Conservation (phyloP, 1,140 invertebrate genomes). For the Telenomus remus region DNA sequence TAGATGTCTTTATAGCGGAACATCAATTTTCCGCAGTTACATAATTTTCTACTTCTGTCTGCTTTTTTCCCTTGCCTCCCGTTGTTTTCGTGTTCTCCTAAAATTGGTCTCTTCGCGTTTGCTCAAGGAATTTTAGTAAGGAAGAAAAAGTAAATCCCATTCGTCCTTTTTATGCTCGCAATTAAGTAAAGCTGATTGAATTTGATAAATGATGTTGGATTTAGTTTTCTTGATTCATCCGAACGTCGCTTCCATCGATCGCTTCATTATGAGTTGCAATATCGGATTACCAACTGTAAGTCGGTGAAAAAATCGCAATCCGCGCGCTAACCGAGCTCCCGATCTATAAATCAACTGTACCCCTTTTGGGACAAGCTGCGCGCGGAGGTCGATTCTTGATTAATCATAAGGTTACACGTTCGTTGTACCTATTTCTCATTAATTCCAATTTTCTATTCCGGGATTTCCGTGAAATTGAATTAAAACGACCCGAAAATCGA, state of each 20-base stretch:
- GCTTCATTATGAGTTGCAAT: slow-evolving; percentile 30
- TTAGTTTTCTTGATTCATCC: slow-evolving; percentile 26
- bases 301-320: slow-evolving; percentile 19
- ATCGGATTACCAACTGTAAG: slow-evolving; percentile 24
- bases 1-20: slow-evolving; percentile 6
- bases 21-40: slow-evolving; percentile 7
- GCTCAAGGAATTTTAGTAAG: background rate
- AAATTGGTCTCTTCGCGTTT: slow-evolving; percentile 13
- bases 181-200: slow-evolving; percentile 38
- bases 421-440: background rate
- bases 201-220: slow-evolving; percentile 39
- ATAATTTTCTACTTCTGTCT: slow-evolving; percentile 3
- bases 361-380: too few species aligned
- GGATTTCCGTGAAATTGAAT: too few species aligned
- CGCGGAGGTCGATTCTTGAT: background rate
- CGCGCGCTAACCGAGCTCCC: slow-evolving; percentile 15
- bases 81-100: slow-evolving; percentile 2
- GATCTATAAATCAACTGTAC: slow-evolving; percentile 1
- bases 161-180: slow-evolving; percentile 18
- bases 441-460: too few species aligned
- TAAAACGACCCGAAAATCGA: too few species aligned
- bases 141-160: slow-evolving; percentile 1
- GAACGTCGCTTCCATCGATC: slow-evolving; percentile 28
- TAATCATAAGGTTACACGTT: background rate
- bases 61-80: background rate